Base-by-base conservation (phyloP, 2,888 invertebrate genomes). In the Pandemis heparana region DNA sequence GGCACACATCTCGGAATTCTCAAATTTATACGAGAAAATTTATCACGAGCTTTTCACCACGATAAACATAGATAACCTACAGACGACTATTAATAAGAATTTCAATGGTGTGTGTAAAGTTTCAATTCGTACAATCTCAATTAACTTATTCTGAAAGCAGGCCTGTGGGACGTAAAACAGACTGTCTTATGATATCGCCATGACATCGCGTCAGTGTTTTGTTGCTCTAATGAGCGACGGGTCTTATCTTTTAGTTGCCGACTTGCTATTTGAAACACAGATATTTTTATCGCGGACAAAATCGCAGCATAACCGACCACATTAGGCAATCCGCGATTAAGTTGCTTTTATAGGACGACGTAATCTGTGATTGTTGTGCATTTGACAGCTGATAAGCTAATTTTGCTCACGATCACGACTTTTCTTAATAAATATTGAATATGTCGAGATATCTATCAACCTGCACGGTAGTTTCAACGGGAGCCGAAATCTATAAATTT, bases 371-470 rank as follows among this genome's bases (percentile, higher is more conserved):
- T 16, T n/a, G 1, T 65, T 61, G 59, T 59, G 63, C 43, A 51
- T 64, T 65, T 74, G 74, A 70, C 69, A 74, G 60, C 60, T 74
- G 70, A 60, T 69, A 61, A 70, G 18, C 60, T 12, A 70, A 74
- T 61, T 74, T 62, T 65, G 65, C 46, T 65, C 43, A 60, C n/a
- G 59, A 70, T 70, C 70, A 70, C 64, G 70, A 74, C 60, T 74
- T 70, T 74, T 74, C 70, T 64, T 59, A 73, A 73, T 56, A 65
- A 68, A 63, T 64, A 61, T 63, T 48, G 10, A 65, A 62, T 62
- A 56, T 51, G 43, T 51, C 8, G 43, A 32, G 59, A 70, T 69
- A 61, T 6, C 1, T 41, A 18, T 70, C 39, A 39, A 16, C 23
- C 39, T 56, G 12, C 14, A 18, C 39, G 65, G 65, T 32, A 65